Base-by-base conservation (phyloP, 2,113 vertebrate genomes). In the Petrocephalus zakoni region DNA sequence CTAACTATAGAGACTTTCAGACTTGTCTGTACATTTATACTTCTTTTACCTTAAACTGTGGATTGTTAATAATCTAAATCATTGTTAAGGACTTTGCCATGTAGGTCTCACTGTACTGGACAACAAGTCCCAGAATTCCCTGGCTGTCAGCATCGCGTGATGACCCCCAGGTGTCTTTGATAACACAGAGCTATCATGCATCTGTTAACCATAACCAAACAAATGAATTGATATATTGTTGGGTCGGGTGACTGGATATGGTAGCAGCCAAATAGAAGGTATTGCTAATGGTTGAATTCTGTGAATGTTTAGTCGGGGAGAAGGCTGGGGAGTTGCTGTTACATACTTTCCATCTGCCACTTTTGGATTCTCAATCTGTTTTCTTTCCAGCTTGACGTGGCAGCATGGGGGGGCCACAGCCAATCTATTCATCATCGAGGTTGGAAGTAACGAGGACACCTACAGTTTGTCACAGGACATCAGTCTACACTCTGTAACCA, bases 401-500 rank as follows among this genome's bases (percentile, higher is more conserved):
- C 95, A 95, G 94, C 94, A 91, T 93, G 91, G 92, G 92, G 91
- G 92, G 91, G 90, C 93, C 90, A 87, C 93, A 91, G 92, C 91
- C 17, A 90, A 90, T 91, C 94, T 87, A 96, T 96, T 95, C 93
- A 95, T 96, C 95, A 95, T 91, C 34, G 68, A 37, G 91, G 90
- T 93, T 94, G 94, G 94, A 95, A 94, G 95, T 94, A 95, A 94
- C 93, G 93, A 93, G 84, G 94, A 95, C 95, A 95, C 94, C 93
- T 95, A 93, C 94, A 95, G 94, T 95, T 95, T 95, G 95, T 95
- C 95, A 95, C 94, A 94, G 85, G 91, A 93, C 93, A 95, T 95
- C 94, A 95, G 94, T 94, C 94, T 94, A 93, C 93, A 94, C 94
- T 93, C 93, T 91, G 91, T 95, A 95, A 96, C 94, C 94, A 94